A percentile compares a stretch with the other conserved stretches of the same genome.
These are phyloP conservation scores for Helicoverpa armigera DNA, from an alignment of 1,140 invertebrate species.

Conservation along the genomic window DNA sequence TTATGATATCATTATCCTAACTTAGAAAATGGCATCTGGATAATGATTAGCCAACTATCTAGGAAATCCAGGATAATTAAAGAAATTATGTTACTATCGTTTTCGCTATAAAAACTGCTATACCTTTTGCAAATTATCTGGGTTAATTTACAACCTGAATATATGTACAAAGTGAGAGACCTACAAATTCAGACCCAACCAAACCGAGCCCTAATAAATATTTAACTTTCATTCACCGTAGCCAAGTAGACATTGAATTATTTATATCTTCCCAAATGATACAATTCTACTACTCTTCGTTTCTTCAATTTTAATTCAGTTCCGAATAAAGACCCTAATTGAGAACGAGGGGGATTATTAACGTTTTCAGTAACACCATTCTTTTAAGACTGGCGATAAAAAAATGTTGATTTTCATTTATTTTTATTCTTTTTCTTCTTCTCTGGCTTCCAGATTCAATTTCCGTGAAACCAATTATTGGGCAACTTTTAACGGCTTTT, in stretches of 20 bases:
- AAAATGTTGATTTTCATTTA: constrained; percentile 21
- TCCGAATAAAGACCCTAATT: constrained; percentile 42
- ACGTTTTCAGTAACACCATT: constrained; percentile 21
- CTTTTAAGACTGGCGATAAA: constrained; percentile 9
- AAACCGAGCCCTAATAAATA: constrained; percentile 9
- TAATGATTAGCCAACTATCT: too few species aligned
- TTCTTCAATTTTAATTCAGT: constrained; percentile 18
- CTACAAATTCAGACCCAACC: too few species aligned
- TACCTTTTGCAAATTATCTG: too few species aligned
- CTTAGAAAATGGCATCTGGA: too few species aligned
- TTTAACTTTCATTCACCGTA: constrained; percentile 36
- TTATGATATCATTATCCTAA: too few species aligned
- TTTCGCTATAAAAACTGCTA: too few species aligned
- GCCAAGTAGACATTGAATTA: constrained; percentile 25
- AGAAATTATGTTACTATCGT: too few species aligned
- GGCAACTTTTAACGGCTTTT: constrained; percentile 21
- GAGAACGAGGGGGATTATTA: constrained; percentile 15
- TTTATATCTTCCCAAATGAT: constrained; percentile 25
- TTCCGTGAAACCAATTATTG: constrained; percentile 15
- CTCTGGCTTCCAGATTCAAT: constrained; percentile 36
- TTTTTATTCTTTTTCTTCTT: constrained; percentile 18
- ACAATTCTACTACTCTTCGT: constrained; percentile 37
- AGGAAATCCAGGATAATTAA: too few species aligned
- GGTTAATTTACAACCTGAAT: too few species aligned
- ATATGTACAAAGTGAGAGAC: too few species aligned